Evolutionary conservation across 2,113 vertebrate genomes (phyloP), one percentile per base, ranked within the genome.

Genomic region (Tetraodon nigroviridis): DNA sequence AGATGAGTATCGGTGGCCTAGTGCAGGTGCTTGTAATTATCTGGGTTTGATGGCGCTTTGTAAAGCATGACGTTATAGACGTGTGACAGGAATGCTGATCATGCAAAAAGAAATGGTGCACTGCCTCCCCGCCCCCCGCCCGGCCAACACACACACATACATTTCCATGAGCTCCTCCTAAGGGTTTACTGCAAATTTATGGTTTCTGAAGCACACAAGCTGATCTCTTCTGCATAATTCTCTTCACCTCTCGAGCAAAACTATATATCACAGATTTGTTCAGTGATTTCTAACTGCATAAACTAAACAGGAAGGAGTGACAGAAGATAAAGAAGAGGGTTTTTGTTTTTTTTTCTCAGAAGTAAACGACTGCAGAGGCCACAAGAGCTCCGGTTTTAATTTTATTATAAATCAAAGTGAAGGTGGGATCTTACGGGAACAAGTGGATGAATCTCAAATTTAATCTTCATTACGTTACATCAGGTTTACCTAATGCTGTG

Each of bases 161-260:
- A 37, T 3, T 10, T 37, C 44, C 62, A 16, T 42, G 49, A 70
- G 68, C 67, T 68, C 73, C 64, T 58, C 64, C 67, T 63, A 48
- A 52, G 57, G 42, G 62, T 52, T 69, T 63, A 47, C 48, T 51
- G 70, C 27, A 71, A 77, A 88, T 89, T 79, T 85, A 88, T 77
- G 57, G 61, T 61, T 76, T 56, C 64, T 61, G 77, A 75, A 73
- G 77, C 78, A 73, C 70, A 81, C 70, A 69, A 64, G 61, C 52
- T n/a, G 72, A 64, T 69, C 71, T 71, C 69, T 58, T 89, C 84
- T 87, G 73, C 73, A 86, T 85, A 78, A 77, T 77, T 79, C 53
- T 70, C 73, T 74, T 78, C 61, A 71, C 16, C 48, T 47, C 3
- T 6, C 27, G 61, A 58, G 68, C 22, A 58, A 42, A 6, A 3